A percentile compares a stretch with the other conserved stretches of the same genome.
phyloP scores from a whole-genome alignment of 2,113 vertebrate species.

The Danionella cerebrum region DNA sequence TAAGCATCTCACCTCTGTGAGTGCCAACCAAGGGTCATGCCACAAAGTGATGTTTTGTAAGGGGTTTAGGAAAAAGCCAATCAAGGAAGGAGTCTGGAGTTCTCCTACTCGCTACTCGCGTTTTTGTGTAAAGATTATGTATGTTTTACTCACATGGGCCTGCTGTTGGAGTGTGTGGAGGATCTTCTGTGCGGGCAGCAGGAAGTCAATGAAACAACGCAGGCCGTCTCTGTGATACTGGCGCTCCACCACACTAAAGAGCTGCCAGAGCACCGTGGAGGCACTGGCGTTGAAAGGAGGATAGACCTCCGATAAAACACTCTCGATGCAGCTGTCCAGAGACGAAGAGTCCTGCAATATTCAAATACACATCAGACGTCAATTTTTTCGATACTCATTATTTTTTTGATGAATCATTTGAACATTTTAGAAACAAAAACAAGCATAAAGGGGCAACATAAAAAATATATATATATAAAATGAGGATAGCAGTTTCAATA shows the following conservation, averaged over 20 bases:
- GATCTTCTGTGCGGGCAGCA: conserved; percentile 71
- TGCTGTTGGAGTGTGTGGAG: conserved; percentile 69
- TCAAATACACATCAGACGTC: background rate
- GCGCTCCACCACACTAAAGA: conserved; percentile 72
- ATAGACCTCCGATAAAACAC: conserved; percentile 68
- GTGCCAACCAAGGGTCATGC: too few species aligned
- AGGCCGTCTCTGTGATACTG: conserved; percentile 73
- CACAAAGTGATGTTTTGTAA: too few species aligned
- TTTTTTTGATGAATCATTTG: too few species aligned
- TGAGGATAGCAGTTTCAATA: too few species aligned
- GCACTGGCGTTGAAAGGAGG: conserved; percentile 70
- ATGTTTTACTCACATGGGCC: conserved; percentile 65
- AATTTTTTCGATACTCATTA: too few species aligned
- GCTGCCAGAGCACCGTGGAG: conserved; percentile 75
- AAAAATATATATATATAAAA: too few species aligned
- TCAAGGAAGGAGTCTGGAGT: too few species aligned
- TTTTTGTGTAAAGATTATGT: background rate
- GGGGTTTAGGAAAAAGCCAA: too few species aligned
- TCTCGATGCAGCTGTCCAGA: conserved; percentile 72
- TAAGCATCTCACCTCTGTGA: too few species aligned
- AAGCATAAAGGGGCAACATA: too few species aligned
- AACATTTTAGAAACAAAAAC: too few species aligned
- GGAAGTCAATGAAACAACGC: conserved; percentile 73
- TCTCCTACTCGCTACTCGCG: background rate
- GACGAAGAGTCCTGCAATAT: conserved; percentile 69